Base-by-base conservation (phyloP, 2,797 vertebrate genomes). In the Ctenochaetus hawaiiensis region DNA sequence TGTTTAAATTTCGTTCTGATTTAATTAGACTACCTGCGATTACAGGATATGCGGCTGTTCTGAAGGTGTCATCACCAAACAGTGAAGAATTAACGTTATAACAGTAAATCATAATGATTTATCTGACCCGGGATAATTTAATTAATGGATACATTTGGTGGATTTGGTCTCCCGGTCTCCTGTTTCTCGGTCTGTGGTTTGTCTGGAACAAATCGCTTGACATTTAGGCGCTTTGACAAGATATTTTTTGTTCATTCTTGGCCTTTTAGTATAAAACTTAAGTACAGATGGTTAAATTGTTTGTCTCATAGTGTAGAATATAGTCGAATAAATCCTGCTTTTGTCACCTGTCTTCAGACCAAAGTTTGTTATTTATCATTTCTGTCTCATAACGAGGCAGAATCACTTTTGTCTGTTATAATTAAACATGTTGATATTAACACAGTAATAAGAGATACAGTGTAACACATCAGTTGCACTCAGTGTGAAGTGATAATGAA, bases 401-500 rank as follows among this genome's bases (percentile, higher is more conserved):
- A 26, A 2, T 34, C 3, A 8, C 39, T 22, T 44, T 6, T 6
- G 9, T 44, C 8, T 20, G 1, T 41, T 41, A 37, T 22, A 11
- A 13, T 13, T 13, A 5, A 34, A 3, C 45, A 41, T 9, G 6
- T 8, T 44, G 20, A n/a, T 39, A 49, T 49, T 57, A 37, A 17
- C 17, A 18, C 41, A 13, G 14, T n/a, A 43, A 61, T n/a, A n/a
- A 20, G 26, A 26, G 18, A 30, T 7, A 17, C 14, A 34, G 39
- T 39, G 34, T 20, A 48, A 70, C 48, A 66, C 18, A 37, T 13
- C 23, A 51, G 37, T 5, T 44, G 1, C 60, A 5, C 60, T 67
- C 58, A 48, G 30, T 22, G 70, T 18, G 52, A 67, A 68, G 67
- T 72, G 39, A 8, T 61, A 11, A 43, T 78, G 34, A 79, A 85